A percentile compares a stretch with the other conserved stretches of the same genome.
phyloP scores from a whole-genome alignment of 2,797 vertebrate species.

The Pantherophis vulpinus region DNA sequence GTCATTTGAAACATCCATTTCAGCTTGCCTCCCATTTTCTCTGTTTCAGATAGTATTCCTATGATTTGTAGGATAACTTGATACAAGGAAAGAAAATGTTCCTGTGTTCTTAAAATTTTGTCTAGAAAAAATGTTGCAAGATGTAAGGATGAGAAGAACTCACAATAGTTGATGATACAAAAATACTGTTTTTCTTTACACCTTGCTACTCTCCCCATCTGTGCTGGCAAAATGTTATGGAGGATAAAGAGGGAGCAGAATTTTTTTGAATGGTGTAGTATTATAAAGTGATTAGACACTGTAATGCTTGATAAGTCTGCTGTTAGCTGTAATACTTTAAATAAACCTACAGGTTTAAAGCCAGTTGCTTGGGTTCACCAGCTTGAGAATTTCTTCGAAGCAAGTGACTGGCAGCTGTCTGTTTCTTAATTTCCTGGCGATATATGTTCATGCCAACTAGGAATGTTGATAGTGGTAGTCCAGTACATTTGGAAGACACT shows the following conservation, averaged over 20 bases:
- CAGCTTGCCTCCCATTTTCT: not conserved
- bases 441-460: not conserved
- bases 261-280: not conserved
- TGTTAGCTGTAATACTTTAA: not conserved
- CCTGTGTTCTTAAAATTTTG: not conserved
- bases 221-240: not conserved
- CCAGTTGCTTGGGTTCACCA: not conserved
- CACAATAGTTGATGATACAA: not conserved
- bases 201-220: not conserved
- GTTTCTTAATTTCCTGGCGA: not conserved
- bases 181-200: not conserved
- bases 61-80: not conserved
- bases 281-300: not conserved
- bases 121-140: not conserved
- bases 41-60: not conserved
- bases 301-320: not conserved
- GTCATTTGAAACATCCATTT: not conserved
- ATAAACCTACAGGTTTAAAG: not conserved
- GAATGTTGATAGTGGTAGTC: not conserved
- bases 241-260: not conserved
- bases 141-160: not conserved
- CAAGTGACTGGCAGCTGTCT: not conserved
- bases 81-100: not conserved
- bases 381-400: not conserved
- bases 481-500: not conserved